A percentile compares a stretch with the other conserved stretches of the same genome.
phyloP scores from a whole-genome alignment of 2,797 vertebrate genomes.

The Sphenodon punctatus region DNA sequence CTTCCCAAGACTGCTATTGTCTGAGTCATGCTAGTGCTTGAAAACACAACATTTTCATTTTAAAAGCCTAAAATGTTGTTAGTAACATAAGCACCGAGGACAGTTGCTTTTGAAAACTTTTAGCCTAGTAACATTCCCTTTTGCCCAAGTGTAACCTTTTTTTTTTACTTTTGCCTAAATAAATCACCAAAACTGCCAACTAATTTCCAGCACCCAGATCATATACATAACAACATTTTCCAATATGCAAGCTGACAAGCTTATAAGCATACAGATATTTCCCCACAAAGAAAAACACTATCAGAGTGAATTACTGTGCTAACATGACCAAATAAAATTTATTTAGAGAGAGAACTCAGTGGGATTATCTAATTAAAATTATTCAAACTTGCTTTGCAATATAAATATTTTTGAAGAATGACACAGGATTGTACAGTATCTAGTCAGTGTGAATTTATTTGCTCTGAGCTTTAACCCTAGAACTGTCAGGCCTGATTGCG shows the following conservation, averaged over 20 bases:
- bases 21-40: background rate
- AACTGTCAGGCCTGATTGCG: slow-evolving; percentile 55
- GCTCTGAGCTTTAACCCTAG: slow-evolving; percentile 63
- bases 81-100: background rate
- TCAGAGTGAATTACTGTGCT: slow-evolving; percentile 30
- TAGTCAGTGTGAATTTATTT: slow-evolving; percentile 48
- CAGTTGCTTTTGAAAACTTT: background rate
- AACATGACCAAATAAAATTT: slow-evolving; percentile 33
- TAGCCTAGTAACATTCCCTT: background rate
- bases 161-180: background rate
- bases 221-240: background rate
- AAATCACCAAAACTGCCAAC: background rate
- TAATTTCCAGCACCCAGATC: background rate
- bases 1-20: background rate
- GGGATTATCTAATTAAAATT: slow-evolving; percentile 38
- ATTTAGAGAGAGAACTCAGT: slow-evolving; percentile 25
- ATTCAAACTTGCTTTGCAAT: slow-evolving; percentile 3
- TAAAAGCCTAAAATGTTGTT: no score
- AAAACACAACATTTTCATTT: no score
- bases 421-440: slow-evolving; percentile 1
- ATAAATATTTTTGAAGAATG: background rate
- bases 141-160: background rate
- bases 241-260: background rate
- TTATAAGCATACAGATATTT: background rate
- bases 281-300: background rate